Evolutionary conservation across 2,888 invertebrate species (phyloP).

Genomic region (Tinea semifulvella): DNA sequence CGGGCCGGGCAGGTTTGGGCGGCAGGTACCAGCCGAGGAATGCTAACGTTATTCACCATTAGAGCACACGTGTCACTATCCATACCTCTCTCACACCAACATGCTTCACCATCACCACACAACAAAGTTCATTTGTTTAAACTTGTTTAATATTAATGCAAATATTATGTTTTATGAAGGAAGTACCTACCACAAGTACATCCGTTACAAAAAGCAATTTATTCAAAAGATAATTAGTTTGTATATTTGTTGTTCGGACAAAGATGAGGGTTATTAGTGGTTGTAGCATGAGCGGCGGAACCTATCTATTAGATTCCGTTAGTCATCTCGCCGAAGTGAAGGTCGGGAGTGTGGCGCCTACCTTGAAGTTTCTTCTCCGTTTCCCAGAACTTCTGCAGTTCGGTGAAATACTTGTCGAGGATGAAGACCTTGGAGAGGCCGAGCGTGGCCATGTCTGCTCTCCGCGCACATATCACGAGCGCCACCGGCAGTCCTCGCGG

Average conservation of each 20-base stretch:
- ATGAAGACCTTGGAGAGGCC: conserved; percentile 97
- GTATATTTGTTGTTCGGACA: too few relatives aligned
- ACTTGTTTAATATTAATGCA: too few relatives aligned
- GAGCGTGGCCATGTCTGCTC: conserved; percentile 86
- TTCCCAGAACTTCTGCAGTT: conserved; percentile 96
- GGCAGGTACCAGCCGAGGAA: neutral
- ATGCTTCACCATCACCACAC: too few relatives aligned
- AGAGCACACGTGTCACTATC: conserved; percentile 5
- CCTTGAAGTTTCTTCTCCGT: conserved; percentile 96
- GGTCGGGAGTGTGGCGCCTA: conserved; percentile 52
- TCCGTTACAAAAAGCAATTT: too few relatives aligned
- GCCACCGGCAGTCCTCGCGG: neutral
- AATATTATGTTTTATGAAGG: too few relatives aligned
- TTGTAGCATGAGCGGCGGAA: neutral
- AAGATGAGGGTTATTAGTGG: too few relatives aligned
- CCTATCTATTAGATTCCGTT: conserved; percentile 27
- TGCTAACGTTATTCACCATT: conserved; percentile 6
- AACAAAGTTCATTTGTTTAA: too few relatives aligned
- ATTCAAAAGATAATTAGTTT: too few relatives aligned
- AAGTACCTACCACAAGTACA: too few relatives aligned
- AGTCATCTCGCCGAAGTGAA: conserved; percentile 18
- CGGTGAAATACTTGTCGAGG: conserved; percentile 96
- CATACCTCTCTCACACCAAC: neutral
- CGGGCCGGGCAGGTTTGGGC: neutral
- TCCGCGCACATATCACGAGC: conserved; percentile 23